Percentiles rank a stretch among this genome's conserved stretches.
These are phyloP conservation scores for Taenioides sp. DNA, from an alignment of 2,797 vertebrate species.

Conservation along the genomic window DNA sequence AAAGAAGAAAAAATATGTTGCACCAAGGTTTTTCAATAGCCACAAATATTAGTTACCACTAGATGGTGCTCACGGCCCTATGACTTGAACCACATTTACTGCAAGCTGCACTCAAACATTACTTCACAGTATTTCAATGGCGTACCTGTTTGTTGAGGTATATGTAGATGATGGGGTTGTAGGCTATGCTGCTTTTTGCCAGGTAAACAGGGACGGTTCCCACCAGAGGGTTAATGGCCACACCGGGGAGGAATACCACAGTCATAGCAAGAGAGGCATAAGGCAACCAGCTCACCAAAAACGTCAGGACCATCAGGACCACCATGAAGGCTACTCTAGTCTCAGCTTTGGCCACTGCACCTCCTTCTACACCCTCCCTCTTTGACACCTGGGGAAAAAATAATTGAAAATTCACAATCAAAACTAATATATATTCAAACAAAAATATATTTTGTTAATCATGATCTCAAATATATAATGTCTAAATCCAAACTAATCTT, in stretches of 20 bases:
- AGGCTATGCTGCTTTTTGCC: conserved; percentile 78
- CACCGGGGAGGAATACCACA: conserved; percentile 58
- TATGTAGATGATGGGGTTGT: conserved; percentile 77
- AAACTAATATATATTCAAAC: neutral
- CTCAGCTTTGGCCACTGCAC: conserved; percentile 68
- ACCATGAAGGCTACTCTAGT: conserved; percentile 66
- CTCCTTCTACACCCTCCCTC: conserved; percentile 58
- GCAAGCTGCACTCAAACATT: neutral
- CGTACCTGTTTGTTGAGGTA: conserved; percentile 78
- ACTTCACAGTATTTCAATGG: neutral
- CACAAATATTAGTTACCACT: conserved; percentile 27
- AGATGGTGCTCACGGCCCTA: conserved; percentile 43
- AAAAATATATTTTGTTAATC: neutral
- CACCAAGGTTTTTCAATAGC: neutral
- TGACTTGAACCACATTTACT: neutral
- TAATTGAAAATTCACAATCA: neutral
- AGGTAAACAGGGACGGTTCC: conserved; percentile 72
- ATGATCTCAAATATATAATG: neutral
- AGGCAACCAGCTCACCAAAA: conserved; percentile 73
- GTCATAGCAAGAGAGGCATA: conserved; percentile 69
- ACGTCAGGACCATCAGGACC: conserved; percentile 70
- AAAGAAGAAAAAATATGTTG: neutral
- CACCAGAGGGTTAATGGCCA: conserved; percentile 62
- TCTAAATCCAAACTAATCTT: too few relatives aligned
- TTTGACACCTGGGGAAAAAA: conserved; percentile 63